Evolutionary conservation across 2,113 vertebrate species (phyloP).

Genomic region (Capreolus pygargus): DNA sequence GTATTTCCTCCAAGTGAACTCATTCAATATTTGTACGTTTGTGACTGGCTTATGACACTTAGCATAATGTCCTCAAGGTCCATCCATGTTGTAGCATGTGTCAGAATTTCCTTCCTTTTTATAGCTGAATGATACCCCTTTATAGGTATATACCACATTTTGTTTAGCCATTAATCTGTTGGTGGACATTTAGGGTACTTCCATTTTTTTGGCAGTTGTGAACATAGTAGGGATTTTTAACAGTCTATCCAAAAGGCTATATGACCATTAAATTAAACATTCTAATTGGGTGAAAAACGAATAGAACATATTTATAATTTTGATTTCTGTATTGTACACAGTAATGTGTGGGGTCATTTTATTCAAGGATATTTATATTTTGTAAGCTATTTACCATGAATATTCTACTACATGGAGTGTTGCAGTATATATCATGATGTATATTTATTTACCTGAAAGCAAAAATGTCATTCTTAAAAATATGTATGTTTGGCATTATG

Average conservation of each 20-base stretch:
- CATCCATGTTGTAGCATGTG: background rate
- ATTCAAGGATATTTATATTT: background rate
- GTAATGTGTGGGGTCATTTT: background rate
- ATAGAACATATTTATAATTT: background rate
- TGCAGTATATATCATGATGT: slow-evolving; percentile 60
- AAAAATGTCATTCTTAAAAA: slow-evolving; percentile 74
- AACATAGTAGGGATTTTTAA: background rate
- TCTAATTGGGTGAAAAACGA: background rate
- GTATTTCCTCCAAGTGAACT: background rate
- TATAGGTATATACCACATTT: background rate
- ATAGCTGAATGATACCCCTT: too few relatives aligned
- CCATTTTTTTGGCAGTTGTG: background rate
- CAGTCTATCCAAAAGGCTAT: background rate
- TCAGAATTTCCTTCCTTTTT: background rate
- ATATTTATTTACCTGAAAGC: slow-evolving; percentile 67
- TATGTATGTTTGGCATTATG: slow-evolving; percentile 68
- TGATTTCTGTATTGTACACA: background rate
- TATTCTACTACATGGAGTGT: slow-evolving; percentile 60
- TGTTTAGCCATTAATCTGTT: background rate
- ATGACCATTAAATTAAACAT: background rate
- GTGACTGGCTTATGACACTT: background rate
- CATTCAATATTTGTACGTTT: background rate
- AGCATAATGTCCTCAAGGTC: background rate
- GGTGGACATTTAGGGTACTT: background rate
- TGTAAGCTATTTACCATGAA: slow-evolving; percentile 49